Evolutionary conservation across 1,140 invertebrate species (phyloP).

Genomic region (Antheraea mylitta): DNA sequence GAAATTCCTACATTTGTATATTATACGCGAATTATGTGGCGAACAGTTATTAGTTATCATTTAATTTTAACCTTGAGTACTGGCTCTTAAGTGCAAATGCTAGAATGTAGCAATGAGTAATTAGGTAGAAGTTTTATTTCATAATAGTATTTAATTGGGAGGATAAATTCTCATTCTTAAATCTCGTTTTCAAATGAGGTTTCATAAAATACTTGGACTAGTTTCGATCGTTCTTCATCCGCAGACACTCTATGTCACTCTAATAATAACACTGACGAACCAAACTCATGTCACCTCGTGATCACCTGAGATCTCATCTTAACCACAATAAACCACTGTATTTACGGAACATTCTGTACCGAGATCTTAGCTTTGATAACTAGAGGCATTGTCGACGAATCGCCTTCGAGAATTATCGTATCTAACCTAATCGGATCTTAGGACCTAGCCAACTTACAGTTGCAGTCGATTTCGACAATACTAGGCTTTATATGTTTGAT

Average conservation of each 20-base stretch:
- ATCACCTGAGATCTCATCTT: conserved; percentile 25
- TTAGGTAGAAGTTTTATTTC: too few relatives aligned
- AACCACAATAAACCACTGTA: conserved; percentile 47
- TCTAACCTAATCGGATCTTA: conserved; percentile 63
- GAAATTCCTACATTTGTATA: too few relatives aligned
- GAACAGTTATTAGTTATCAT: too few relatives aligned
- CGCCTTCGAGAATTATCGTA: conserved; percentile 53
- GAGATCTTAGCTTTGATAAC: conserved; percentile 43
- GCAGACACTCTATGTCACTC: neutral
- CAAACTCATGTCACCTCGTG: conserved; percentile 26
- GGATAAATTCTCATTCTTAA: neutral
- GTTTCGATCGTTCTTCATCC: neutral
- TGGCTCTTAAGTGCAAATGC: too few relatives aligned
- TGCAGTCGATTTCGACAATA: conserved; percentile 9
- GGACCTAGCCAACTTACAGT: conserved; percentile 23
- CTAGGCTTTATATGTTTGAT: conserved; percentile 15
- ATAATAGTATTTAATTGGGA: too few relatives aligned
- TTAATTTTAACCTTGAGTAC: too few relatives aligned
- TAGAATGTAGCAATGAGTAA: too few relatives aligned
- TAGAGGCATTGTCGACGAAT: conserved; percentile 50
- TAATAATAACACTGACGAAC: conserved; percentile 1
- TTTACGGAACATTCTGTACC: conserved; percentile 49
- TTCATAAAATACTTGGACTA: neutral
- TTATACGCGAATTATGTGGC: too few relatives aligned
- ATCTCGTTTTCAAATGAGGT: neutral